Percentiles rank a stretch among this genome's conserved stretches.
Evolutionary conservation across 2,888 invertebrate species (phyloP).

Genomic region (Nesidiocoris tenuis): DNA sequence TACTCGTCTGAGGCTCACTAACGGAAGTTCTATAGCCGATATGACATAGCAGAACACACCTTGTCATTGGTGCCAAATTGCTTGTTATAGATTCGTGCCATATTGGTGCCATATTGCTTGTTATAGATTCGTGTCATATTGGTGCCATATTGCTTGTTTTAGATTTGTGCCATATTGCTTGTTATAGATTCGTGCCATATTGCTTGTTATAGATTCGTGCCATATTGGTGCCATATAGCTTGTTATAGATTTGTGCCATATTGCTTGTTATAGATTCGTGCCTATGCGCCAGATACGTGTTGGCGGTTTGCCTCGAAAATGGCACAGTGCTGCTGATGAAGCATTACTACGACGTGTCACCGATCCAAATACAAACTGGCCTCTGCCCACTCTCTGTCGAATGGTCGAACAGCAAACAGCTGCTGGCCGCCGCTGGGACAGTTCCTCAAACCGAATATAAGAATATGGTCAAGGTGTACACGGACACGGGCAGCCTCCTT

Average conservation of each 20-base stretch:
- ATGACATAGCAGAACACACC: too few relatives aligned
- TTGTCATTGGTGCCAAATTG: too few relatives aligned
- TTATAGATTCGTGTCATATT: too few relatives aligned
- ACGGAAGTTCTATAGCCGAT: too few relatives aligned
- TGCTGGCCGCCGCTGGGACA: conserved; percentile 84
- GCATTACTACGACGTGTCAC: conserved; percentile 91
- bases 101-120: too few relatives aligned
- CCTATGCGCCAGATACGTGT: conserved; percentile 66
- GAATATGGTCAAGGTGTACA: conserved; percentile 88
- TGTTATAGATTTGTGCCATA: too few relatives aligned
- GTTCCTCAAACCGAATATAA: conserved; percentile 62
- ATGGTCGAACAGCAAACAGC: conserved; percentile 93
- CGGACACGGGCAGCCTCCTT: conserved; percentile 76
- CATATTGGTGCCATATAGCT: too few relatives aligned
- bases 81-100: too few relatives aligned
- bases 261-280: conserved; percentile 47
- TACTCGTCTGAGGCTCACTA: not conserved
- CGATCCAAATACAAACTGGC: conserved; percentile 80
- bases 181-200: too few relatives aligned
- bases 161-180: too few relatives aligned
- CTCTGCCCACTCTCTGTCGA: conserved; percentile 83
- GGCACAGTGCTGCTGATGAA: conserved; percentile 87
- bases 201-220: too few relatives aligned
- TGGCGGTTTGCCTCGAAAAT: conserved; percentile 85
- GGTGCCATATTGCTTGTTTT: too few relatives aligned